These are phyloP conservation scores for Agonopterix subpropinquella DNA, from an alignment of 2,888 invertebrate species.

Conservation along the genomic window DNA sequence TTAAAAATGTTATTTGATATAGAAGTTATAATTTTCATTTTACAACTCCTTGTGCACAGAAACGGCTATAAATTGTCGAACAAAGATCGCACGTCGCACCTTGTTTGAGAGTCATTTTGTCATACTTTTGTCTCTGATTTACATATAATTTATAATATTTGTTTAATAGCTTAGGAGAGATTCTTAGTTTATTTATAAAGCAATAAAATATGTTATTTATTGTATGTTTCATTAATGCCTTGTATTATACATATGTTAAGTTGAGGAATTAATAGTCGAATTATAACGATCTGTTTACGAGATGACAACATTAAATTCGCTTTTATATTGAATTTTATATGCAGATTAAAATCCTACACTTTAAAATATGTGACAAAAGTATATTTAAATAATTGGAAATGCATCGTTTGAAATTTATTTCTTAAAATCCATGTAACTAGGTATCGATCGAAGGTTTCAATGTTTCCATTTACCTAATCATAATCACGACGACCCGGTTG, in stretches of 20 bases:
- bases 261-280: constrained; percentile 26
- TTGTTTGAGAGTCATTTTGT: constrained; percentile 62
- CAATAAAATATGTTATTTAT: constrained; percentile 34
- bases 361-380: too few relatives aligned
- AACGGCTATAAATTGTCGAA: constrained; percentile 60
- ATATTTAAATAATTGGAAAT: too few relatives aligned
- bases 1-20: constrained; percentile 15
- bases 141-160: constrained; percentile 28
- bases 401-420: too few relatives aligned
- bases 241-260: constrained; percentile 33
- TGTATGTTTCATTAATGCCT: constrained; percentile 9
- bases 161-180: constrained; percentile 23
- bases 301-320: constrained; percentile 2
- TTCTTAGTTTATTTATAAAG: constrained; percentile 30
- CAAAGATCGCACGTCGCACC: constrained; percentile 64
- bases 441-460: too few relatives aligned
- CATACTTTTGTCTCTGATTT: constrained; percentile 41
- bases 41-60: constrained; percentile 61
- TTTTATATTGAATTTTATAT: not conserved
- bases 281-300: constrained; percentile 10
- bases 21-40: constrained; percentile 64
- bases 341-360: not conserved
- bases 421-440: too few relatives aligned
- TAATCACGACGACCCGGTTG: too few relatives aligned
- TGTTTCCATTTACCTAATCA: too few relatives aligned